Evolutionary conservation across 2,113 vertebrate genomes (phyloP).

Genomic region (Phaetusa simplex): DNA sequence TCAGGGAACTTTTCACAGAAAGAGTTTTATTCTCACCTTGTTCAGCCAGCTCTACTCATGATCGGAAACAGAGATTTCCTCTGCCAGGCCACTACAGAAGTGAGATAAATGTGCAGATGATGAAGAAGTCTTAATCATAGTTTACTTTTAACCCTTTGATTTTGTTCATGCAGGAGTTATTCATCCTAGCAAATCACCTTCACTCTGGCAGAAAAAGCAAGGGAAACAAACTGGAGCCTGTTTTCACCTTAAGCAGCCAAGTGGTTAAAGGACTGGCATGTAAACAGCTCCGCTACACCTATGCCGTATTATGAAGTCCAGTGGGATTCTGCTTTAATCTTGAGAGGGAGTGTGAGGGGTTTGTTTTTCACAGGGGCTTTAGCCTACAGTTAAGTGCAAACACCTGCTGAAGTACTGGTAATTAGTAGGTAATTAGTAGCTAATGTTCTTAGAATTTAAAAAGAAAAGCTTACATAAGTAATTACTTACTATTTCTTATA

Average conservation of each 20-base stretch:
- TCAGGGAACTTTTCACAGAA: neutral
- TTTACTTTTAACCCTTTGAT: constrained; percentile 30
- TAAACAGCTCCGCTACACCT: constrained; percentile 62
- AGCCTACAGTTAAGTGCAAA: constrained; percentile 90
- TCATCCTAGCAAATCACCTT: neutral
- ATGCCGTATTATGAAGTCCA: constrained; percentile 63
- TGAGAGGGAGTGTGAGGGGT: constrained; percentile 87
- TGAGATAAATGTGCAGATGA: constrained; percentile 48
- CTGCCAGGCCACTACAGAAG: constrained; percentile 20
- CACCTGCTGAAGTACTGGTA: constrained; percentile 99
- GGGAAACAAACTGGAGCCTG: neutral
- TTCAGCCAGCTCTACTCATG: neutral
- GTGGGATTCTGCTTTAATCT: constrained; percentile 80
- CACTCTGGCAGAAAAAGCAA: constrained; percentile 1
- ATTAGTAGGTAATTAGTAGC: constrained; percentile 99
- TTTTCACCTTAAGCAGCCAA: constrained; percentile 67
- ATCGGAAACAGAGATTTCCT: neutral
- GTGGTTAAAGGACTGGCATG: constrained; percentile 59
- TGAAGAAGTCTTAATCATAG: constrained; percentile 38
- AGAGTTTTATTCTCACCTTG: neutral
- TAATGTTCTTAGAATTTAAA: constrained; percentile 99
- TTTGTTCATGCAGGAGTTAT: neutral
- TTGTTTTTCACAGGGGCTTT: constrained; percentile 92
- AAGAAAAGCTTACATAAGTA: constrained; percentile 97
- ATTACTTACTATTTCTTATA: constrained; percentile 94